A percentile compares a stretch with the other conserved stretches of the same genome.
Conservation (phyloP, 2,797 vertebrate genomes). For the Myiotriccus ornatus region DNA sequence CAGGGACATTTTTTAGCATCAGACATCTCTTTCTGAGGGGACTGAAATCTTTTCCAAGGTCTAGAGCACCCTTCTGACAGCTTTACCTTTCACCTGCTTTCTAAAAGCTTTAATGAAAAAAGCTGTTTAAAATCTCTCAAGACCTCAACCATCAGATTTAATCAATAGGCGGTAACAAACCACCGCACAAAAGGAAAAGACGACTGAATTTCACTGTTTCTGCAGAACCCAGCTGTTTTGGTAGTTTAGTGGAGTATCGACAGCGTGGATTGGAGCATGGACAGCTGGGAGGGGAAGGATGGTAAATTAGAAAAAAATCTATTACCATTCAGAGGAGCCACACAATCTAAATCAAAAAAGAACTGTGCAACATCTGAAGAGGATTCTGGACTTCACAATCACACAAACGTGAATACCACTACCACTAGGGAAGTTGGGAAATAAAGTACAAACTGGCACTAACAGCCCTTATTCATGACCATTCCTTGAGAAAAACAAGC, state of each 20-base stretch:
- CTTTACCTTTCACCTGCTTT: slow-evolving; percentile 3
- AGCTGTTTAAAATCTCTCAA: neutral
- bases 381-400: neutral
- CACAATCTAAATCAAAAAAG: neutral
- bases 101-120: neutral
- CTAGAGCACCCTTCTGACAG: neutral
- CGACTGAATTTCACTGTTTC: neutral
- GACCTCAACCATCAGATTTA: neutral
- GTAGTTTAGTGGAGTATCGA: neutral
- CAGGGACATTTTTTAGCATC: neutral
- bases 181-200: neutral
- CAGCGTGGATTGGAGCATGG: neutral
- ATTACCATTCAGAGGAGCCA: neutral
- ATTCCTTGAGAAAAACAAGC: neutral
- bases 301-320: neutral
- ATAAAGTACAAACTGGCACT: neutral
- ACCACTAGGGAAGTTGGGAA: neutral
- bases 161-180: neutral
- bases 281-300: neutral
- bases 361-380: neutral
- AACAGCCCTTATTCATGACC: neutral
- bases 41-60: neutral
- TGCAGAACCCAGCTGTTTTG: neutral
- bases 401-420: neutral
- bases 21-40: neutral